Percentiles rank a stretch among this genome's conserved stretches.
phyloP scores from a whole-genome alignment of 2,888 invertebrate genomes.

The Nymphalis urticae region DNA sequence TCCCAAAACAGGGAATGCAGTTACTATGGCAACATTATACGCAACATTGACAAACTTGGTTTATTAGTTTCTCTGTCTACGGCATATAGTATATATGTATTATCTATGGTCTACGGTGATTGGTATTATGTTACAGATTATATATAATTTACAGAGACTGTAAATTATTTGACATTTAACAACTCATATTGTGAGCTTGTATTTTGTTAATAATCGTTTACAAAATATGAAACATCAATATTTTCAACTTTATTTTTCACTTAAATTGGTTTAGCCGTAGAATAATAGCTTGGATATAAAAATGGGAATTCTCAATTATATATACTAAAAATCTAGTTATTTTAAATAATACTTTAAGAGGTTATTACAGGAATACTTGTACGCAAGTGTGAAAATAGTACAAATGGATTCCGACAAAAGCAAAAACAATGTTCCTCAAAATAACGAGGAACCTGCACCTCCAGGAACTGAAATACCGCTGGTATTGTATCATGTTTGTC shows the following conservation, averaged over 20 bases:
- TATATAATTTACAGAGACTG: background rate
- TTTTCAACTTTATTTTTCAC: background rate
- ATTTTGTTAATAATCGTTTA: background rate
- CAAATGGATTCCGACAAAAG: slow-evolving; percentile 34
- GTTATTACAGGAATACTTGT: slow-evolving; percentile 20
- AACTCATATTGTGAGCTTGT: background rate
- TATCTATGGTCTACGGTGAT: no score
- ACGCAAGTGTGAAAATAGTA: slow-evolving; percentile 22
- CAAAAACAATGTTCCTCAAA: slow-evolving; percentile 17
- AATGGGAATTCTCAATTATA: background rate
- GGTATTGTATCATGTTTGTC: slow-evolving; percentile 26
- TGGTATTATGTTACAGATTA: no score
- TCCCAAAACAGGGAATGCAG: no score
- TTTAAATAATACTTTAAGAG: slow-evolving; percentile 4
- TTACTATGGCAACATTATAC: no score
- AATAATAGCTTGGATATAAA: background rate
- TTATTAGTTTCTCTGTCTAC: no score
- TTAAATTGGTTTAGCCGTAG: background rate
- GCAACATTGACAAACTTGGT: no score
- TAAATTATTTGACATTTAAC: background rate
- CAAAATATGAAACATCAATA: background rate
- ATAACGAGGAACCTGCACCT: slow-evolving; percentile 28
- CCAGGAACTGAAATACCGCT: slow-evolving; percentile 29
- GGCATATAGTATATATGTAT: no score
- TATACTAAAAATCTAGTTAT: background rate